Conservation (phyloP, 2,888 invertebrate species). For the Pachliopta kotzebuea region DNA sequence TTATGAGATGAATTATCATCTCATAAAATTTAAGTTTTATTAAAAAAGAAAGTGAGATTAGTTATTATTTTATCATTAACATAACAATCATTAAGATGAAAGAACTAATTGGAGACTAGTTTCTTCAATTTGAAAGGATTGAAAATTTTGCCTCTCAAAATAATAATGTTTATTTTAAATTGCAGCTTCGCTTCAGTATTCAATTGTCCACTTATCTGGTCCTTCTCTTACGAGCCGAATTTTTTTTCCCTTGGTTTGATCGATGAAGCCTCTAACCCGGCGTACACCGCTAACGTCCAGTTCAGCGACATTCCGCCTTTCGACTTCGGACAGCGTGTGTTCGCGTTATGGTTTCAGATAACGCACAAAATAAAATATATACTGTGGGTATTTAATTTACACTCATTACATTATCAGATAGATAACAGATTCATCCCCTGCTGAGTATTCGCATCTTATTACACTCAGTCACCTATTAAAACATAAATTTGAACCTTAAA, state of each 20-base stretch:
- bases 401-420: too few species aligned
- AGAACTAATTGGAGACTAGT: background rate
- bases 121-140: background rate
- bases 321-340: slow-evolving; percentile 40
- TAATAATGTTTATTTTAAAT: slow-evolving; percentile 17
- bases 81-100: too few species aligned
- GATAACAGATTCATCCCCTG: too few species aligned
- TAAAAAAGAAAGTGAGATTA: too few species aligned
- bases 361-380: slow-evolving; percentile 8
- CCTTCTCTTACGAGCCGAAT: slow-evolving; percentile 39
- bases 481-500: too few species aligned
- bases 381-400: slow-evolving; percentile 6
- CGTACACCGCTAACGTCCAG: slow-evolving; percentile 37
- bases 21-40: too few species aligned
- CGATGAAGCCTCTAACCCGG: slow-evolving; percentile 38
- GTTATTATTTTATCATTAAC: too few species aligned
- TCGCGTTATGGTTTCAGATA: slow-evolving; percentile 38
- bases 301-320: slow-evolving; percentile 39
- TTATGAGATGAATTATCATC: too few species aligned
- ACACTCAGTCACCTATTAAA: too few species aligned
- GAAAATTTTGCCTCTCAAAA: too few species aligned
- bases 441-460: too few species aligned
- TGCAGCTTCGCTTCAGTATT: slow-evolving; percentile 45
- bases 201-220: slow-evolving; percentile 52
- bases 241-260: slow-evolving; percentile 33